Conservation (phyloP, 1,140 invertebrate species). For the Leptinotarsa defecta region DNA sequence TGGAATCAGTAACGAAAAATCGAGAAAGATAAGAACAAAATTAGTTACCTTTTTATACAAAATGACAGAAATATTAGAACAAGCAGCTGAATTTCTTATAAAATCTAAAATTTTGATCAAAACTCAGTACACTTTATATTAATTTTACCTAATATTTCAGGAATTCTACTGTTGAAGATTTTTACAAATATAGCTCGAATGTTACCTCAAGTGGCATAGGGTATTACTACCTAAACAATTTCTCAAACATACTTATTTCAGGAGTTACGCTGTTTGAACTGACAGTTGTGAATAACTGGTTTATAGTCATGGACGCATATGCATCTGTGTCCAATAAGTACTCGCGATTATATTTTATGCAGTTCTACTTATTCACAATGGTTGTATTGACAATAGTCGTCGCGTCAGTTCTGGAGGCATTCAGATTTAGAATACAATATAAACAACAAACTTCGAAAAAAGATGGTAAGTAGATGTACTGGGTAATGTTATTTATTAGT, state of each 20-base stretch:
- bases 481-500: neutral
- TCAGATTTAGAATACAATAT: constrained; percentile 88
- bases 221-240: constrained; percentile 87
- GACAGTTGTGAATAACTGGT: constrained; percentile 90
- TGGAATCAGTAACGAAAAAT: no score
- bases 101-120: no score
- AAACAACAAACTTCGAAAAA: constrained; percentile 79
- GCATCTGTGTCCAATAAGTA: constrained; percentile 68
- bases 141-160: constrained; percentile 57
- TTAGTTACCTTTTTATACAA: no score
- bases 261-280: constrained; percentile 87
- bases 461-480: constrained; percentile 67
- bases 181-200: constrained; percentile 67
- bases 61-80: no score
- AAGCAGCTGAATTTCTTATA: no score
- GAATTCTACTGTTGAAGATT: constrained; percentile 83
- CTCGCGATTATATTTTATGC: constrained; percentile 84
- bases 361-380: constrained; percentile 90
- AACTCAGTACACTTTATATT: no score
- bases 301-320: constrained; percentile 91
- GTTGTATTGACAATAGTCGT: constrained; percentile 90
- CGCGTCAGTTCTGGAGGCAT: constrained; percentile 87
- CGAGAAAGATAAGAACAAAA: no score
- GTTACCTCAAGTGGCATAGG: constrained; percentile 67
- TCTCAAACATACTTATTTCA: constrained; percentile 75